Evolutionary conservation across 2,113 vertebrate genomes (phyloP).

Genomic region (Erinaceus europaeus): DNA sequence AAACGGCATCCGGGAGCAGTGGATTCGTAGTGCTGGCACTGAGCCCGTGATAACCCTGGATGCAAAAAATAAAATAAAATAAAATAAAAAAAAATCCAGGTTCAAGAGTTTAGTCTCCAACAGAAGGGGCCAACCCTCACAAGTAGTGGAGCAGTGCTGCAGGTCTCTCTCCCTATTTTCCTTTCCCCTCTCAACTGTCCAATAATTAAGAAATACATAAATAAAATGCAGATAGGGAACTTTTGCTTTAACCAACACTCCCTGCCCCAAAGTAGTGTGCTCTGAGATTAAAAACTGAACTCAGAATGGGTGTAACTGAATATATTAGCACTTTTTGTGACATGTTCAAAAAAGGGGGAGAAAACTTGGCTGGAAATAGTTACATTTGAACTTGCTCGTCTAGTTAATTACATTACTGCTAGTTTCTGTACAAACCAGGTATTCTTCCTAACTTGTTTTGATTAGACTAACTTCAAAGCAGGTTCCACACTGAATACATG

Average conservation of each 20-base stretch:
- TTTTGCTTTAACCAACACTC: neutral
- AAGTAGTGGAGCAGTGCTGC: no score
- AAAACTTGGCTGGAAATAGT: neutral
- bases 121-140: no score
- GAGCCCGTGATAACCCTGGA: no score
- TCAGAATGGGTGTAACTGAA: neutral
- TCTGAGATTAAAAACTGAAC: neutral
- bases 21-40: no score
- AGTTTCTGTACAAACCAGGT: neutral
- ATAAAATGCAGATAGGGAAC: no score
- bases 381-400: neutral
- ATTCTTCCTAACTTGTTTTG: neutral
- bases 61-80: no score
- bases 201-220: no score
- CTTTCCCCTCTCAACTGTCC: no score
- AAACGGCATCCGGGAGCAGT: no score
- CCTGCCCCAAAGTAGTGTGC: neutral
- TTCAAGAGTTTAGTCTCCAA: no score
- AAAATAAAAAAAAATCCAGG: no score
- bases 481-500: neutral
- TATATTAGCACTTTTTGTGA: neutral
- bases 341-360: neutral
- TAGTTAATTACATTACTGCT: neutral
- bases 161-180: no score
- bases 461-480: neutral